phyloP scores from a whole-genome alignment of 1,140 invertebrate genomes.

The Drosophila elegans region DNA sequence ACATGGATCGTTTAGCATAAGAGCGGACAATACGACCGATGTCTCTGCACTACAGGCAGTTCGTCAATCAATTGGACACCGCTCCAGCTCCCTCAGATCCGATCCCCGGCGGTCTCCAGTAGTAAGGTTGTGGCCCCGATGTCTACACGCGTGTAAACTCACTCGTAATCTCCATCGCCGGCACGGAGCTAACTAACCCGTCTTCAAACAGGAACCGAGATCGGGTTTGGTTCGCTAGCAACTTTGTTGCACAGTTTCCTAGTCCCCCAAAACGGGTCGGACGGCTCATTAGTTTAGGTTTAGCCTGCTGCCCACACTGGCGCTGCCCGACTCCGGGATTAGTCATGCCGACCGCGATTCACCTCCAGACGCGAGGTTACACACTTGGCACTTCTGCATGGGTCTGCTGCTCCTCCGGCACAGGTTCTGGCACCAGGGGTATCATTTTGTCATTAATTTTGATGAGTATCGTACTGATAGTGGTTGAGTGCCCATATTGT shows the following conservation, averaged over 20 bases:
- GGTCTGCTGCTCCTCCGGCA: slow-evolving; percentile 3
- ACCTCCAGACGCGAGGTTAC: slow-evolving; percentile 29
- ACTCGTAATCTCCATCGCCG: slow-evolving; percentile 42
- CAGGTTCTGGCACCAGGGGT: not conserved
- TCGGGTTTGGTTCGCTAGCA: slow-evolving; percentile 34
- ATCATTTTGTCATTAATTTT: slow-evolving; percentile 48
- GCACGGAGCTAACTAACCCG: slow-evolving; percentile 19
- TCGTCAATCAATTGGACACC: slow-evolving; percentile 34
- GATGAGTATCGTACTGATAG: slow-evolving; percentile 34
- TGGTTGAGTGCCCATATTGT: slow-evolving; percentile 22
- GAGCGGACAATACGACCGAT: slow-evolving; percentile 35
- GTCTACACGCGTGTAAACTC: slow-evolving; percentile 40
- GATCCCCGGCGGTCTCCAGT: slow-evolving; percentile 7
- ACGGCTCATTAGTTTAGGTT: slow-evolving; percentile 44
- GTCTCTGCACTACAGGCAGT: slow-evolving; percentile 30
- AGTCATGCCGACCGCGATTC: slow-evolving; percentile 24
- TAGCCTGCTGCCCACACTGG: slow-evolving; percentile 38
- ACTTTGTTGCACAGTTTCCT: slow-evolving; percentile 26
- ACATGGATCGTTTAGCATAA: slow-evolving; percentile 52
- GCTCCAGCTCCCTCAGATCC: not conserved
- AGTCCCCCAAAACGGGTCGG: slow-evolving; percentile 37
- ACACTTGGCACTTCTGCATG: slow-evolving; percentile 15
- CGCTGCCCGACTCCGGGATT: slow-evolving; percentile 25
- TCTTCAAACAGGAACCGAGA: slow-evolving; percentile 46
- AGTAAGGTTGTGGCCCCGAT: slow-evolving; percentile 43